Evolutionary conservation across 2,797 vertebrate species (phyloP).

Genomic region (Rhadinocentrus ornatus): DNA sequence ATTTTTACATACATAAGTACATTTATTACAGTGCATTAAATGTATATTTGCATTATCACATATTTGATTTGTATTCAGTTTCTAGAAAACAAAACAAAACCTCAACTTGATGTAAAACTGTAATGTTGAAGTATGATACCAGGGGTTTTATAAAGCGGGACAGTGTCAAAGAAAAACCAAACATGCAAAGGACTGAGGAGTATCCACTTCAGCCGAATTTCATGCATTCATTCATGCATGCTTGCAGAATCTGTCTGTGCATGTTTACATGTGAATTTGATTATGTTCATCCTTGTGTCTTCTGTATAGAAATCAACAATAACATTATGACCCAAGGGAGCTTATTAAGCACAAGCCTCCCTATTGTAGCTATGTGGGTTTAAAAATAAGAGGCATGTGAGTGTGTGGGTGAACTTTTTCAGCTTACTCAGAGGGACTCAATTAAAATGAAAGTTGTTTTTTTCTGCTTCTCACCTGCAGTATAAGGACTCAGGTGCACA

Average conservation of each 20-base stretch:
- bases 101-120: too few relatives aligned
- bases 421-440: slow-evolving; percentile 59
- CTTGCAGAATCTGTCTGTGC: slow-evolving; percentile 19
- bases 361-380: slow-evolving; percentile 25
- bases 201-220: slow-evolving; percentile 15
- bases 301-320: slow-evolving; percentile 64
- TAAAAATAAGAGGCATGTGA: slow-evolving; percentile 63
- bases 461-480: slow-evolving; percentile 44
- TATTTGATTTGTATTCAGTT: too few relatives aligned
- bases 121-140: too few relatives aligned
- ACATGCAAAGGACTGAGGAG: not conserved
- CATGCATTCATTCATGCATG: slow-evolving; percentile 57
- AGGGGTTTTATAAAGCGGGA: too few relatives aligned
- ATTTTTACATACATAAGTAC: too few relatives aligned
- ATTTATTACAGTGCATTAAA: too few relatives aligned
- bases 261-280: slow-evolving; percentile 50
- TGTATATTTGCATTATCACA: too few relatives aligned
- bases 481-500: slow-evolving; percentile 46
- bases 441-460: slow-evolving; percentile 68
- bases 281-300: slow-evolving; percentile 58
- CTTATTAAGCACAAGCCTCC: slow-evolving; percentile 78
- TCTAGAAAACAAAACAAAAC: too few relatives aligned
- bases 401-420: slow-evolving; percentile 60
- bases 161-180: not conserved
- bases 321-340: slow-evolving; percentile 67